phyloP scores from a whole-genome alignment of 2,888 invertebrate species.

The Pecten maximus region DNA sequence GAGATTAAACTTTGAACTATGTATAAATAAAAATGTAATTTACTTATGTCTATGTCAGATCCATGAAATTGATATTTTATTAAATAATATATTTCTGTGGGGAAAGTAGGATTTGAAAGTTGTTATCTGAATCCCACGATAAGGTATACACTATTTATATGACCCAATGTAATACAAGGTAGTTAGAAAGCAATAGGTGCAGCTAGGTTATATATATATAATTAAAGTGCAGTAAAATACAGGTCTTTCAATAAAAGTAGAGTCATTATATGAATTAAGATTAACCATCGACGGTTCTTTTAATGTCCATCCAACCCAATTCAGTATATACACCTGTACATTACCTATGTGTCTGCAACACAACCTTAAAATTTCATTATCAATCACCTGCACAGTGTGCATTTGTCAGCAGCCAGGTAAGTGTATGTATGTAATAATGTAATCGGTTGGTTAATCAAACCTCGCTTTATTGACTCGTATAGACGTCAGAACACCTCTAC shows the following conservation, averaged over 20 bases:
- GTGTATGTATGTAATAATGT: not conserved
- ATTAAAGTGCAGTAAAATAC: not conserved
- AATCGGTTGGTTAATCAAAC: not conserved
- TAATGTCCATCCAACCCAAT: not conserved
- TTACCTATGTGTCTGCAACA: not conserved
- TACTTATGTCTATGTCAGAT: too few species aligned
- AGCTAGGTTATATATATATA: too few species aligned
- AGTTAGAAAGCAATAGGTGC: too few species aligned
- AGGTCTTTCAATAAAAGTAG: not conserved
- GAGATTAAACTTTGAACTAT: too few species aligned
- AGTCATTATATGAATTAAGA: not conserved
- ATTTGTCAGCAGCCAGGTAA: conserved; percentile 6
- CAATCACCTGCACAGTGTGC: not conserved
- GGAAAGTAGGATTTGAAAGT: too few species aligned
- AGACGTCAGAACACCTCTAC: not conserved
- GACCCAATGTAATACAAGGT: too few species aligned
- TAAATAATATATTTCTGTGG: too few species aligned
- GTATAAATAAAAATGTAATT: too few species aligned
- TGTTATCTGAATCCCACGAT: too few species aligned
- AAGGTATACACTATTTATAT: too few species aligned
- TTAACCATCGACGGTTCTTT: not conserved
- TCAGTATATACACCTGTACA: not conserved
- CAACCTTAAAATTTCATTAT: not conserved
- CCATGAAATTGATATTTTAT: too few species aligned
- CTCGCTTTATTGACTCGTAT: not conserved